Base-by-base conservation (phyloP, 2,113 vertebrate species). In the Scophthalmus maximus region DNA sequence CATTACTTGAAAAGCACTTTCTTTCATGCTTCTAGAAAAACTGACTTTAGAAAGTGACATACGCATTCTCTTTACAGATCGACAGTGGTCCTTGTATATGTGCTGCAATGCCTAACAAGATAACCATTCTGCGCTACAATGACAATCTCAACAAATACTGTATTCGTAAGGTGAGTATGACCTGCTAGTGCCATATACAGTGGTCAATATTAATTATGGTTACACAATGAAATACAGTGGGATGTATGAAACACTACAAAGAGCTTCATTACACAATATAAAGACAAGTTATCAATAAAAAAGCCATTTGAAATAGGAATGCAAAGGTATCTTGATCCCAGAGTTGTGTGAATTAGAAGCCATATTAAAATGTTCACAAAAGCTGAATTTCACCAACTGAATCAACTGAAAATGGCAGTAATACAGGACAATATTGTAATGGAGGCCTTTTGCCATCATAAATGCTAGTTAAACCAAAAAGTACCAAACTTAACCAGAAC, bases 121-220 rank as follows among this genome's bases (percentile, higher is more conserved):
- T 99, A 23, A 95, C 96, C 11, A 93, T 99, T 60, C 93, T 99
- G 57, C 94, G 97, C 25, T 98, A 98, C 92, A 99, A 98, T 0
- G 97, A 99, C 78, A 96, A 95, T 86, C 94, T 99, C 75, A 96
- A 94, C 94, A 99, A 97, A 78, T 99, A 96, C 91, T 98, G 97
- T 88, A 98, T 99, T 79, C 94, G 98, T 70, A 99, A 99, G 94
- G 98, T 96, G 81, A 88, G 93, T 56, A 0, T 3, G 49, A 51
- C 1, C 30, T 4, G 6, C 29, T 30, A 6, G 20, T 36, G 40
- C 7, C 15, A 15, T 53, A 17, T 27, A 42, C 22, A 27, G 4
- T n/a, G 46, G 9, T 9, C 0, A 15, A 20, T 1, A 46, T 47
- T 30, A n/a, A 46, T 18, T 14, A 15, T 22, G 6, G 4, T 20